Evolutionary conservation across 1,140 invertebrate species (phyloP).

Genomic region (Trichomalopsis sarcophagae): DNA sequence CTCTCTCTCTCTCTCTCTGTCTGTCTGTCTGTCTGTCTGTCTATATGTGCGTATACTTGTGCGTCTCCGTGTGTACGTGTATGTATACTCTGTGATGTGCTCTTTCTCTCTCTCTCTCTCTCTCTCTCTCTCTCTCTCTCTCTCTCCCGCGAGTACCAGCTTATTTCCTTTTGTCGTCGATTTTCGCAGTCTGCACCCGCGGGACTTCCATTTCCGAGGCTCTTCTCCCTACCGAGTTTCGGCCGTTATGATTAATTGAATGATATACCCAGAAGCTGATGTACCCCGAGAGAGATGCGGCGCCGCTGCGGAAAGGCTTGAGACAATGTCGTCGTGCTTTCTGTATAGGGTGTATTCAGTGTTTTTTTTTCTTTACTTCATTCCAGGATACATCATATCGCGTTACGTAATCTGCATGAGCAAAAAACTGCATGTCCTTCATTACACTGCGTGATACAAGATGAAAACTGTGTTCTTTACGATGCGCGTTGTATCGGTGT

Average conservation of each 20-base stretch:
- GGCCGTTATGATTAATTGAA: constrained; percentile 25
- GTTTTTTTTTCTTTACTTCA: too few relatives aligned
- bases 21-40: background rate
- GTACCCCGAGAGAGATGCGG: too few relatives aligned
- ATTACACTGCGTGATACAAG: background rate
- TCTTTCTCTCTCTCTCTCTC: background rate
- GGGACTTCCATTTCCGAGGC: background rate
- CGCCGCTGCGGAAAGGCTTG: too few relatives aligned
- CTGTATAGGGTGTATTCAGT: too few relatives aligned
- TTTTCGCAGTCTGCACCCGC: background rate
- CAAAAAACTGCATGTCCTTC: too few relatives aligned
- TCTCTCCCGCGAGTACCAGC: background rate
- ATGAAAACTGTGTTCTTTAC: constrained; percentile 58
- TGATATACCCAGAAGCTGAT: background rate
- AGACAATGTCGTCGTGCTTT: too few relatives aligned
- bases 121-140: background rate
- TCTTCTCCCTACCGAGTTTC: background rate
- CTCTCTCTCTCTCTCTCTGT: constrained; percentile 31
- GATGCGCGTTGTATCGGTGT: constrained; percentile 52
- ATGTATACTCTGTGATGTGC: background rate
- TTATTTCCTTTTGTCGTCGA: background rate
- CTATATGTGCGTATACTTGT: background rate
- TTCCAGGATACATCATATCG: too few relatives aligned
- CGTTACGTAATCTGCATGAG: too few relatives aligned
- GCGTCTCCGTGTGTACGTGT: background rate